These are phyloP conservation scores for Hyperoodon ampullatus DNA, from an alignment of 2,113 vertebrate species.

Conservation along the genomic window DNA sequence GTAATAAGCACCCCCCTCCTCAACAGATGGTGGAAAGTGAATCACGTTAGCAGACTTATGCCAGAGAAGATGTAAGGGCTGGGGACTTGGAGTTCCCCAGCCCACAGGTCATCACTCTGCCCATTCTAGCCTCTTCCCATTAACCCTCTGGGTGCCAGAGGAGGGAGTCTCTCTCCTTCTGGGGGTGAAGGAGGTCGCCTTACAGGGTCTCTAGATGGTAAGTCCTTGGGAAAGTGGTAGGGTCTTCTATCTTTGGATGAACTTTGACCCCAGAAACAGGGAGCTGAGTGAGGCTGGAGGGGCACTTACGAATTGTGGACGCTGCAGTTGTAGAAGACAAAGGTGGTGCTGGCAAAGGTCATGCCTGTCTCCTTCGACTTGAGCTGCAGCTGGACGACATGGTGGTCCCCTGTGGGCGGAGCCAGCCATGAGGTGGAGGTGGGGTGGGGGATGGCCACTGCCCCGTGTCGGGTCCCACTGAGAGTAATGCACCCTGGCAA, in stretches of 20 bases:
- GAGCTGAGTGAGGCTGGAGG: background rate
- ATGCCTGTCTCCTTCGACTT: conserved; percentile 98
- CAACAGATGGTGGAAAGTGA: background rate
- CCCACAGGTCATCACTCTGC: background rate
- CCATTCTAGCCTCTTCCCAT: background rate
- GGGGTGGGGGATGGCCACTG: background rate
- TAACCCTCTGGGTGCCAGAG: background rate
- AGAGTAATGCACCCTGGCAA: background rate
- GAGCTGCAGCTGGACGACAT: conserved; percentile 97
- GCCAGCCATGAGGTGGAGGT: background rate
- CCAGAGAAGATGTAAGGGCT: background rate
- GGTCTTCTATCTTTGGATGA: background rate
- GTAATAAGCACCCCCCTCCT: background rate
- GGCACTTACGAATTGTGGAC: conserved; percentile 98
- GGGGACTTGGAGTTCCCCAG: too few species aligned
- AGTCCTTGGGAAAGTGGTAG: background rate
- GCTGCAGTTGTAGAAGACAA: conserved; percentile 99
- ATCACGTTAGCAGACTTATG: background rate
- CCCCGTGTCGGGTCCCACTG: background rate
- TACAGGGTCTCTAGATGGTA: background rate
- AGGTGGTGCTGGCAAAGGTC: conserved; percentile 97
- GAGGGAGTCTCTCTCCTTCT: background rate
- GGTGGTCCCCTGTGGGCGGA: conserved; percentile 92
- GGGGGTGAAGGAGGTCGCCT: background rate
- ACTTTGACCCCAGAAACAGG: background rate